Conservation (phyloP, 2,888 invertebrate genomes). For the Apamea anceps region DNA sequence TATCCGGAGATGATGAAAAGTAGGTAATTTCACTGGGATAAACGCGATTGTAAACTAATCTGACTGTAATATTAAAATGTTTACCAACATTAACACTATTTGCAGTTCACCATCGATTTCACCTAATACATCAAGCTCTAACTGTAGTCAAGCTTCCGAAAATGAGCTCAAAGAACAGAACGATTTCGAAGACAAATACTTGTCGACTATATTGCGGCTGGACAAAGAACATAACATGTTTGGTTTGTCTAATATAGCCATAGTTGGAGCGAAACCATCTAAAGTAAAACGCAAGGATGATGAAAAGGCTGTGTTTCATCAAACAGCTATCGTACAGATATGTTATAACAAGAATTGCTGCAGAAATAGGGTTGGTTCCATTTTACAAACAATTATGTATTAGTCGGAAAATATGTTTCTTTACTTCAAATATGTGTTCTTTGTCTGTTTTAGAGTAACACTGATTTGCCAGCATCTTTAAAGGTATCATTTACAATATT, state of each 20-base stretch:
- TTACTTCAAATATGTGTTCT: background rate
- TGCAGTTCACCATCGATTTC: slow-evolving; percentile 81
- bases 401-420: background rate
- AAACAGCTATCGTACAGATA: slow-evolving; percentile 85
- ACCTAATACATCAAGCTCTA: slow-evolving; percentile 72
- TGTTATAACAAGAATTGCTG: slow-evolving; percentile 81
- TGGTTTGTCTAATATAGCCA: slow-evolving; percentile 84
- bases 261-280: slow-evolving; percentile 75
- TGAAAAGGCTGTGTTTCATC: slow-evolving; percentile 82
- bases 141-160: slow-evolving; percentile 76
- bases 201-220: slow-evolving; percentile 84
- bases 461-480: slow-evolving; percentile 81
- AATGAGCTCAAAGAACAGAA: slow-evolving; percentile 63
- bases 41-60: background rate
- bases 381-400: background rate
- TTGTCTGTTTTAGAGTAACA: slow-evolving; percentile 81
- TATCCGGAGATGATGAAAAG: slow-evolving; percentile 55
- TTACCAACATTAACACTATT: slow-evolving; percentile 54
- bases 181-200: slow-evolving; percentile 77
- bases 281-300: slow-evolving; percentile 78
- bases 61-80: background rate
- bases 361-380: slow-evolving; percentile 74
- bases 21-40: slow-evolving; percentile 40
- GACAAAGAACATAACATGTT: slow-evolving; percentile 87
- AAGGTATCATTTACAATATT: slow-evolving; percentile 73